Evolutionary conservation across 2,113 vertebrate species (phyloP).

Genomic region (Phaethon lepturus): DNA sequence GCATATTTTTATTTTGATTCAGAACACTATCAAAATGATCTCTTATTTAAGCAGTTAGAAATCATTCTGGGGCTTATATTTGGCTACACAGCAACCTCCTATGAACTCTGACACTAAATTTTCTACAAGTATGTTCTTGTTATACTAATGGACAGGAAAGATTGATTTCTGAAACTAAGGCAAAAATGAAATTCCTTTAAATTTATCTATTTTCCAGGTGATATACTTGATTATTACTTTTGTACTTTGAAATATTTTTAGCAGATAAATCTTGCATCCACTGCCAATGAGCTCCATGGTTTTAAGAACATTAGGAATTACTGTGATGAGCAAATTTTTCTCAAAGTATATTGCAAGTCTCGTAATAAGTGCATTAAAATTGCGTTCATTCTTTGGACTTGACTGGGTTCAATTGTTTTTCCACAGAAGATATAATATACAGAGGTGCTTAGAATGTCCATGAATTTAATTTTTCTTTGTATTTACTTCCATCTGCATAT

Average conservation of each 20-base stretch:
- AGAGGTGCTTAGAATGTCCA: neutral
- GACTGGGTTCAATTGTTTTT: neutral
- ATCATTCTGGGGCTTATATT: neutral
- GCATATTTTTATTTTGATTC: neutral
- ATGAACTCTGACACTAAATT: neutral
- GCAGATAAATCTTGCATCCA: neutral
- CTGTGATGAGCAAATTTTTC: neutral
- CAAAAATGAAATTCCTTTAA: neutral
- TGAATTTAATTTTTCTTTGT: neutral
- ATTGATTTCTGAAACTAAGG: neutral
- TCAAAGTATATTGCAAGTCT: neutral
- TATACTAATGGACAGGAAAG: neutral
- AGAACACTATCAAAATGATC: neutral
- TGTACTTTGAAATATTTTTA: neutral
- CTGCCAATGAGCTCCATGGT: neutral
- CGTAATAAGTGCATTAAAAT: neutral
- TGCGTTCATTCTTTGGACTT: neutral
- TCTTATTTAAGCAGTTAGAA: neutral
- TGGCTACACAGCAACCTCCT: neutral
- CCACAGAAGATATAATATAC: neutral
- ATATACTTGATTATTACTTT: neutral
- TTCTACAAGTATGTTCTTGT: neutral
- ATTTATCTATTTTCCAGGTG: neutral
- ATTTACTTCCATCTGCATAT: neutral
- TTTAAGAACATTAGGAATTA: neutral